Percentiles rank a stretch among this genome's conserved stretches.
Evolutionary conservation across 2,113 vertebrate species (phyloP).

Genomic region (Coracopsis vasa): DNA sequence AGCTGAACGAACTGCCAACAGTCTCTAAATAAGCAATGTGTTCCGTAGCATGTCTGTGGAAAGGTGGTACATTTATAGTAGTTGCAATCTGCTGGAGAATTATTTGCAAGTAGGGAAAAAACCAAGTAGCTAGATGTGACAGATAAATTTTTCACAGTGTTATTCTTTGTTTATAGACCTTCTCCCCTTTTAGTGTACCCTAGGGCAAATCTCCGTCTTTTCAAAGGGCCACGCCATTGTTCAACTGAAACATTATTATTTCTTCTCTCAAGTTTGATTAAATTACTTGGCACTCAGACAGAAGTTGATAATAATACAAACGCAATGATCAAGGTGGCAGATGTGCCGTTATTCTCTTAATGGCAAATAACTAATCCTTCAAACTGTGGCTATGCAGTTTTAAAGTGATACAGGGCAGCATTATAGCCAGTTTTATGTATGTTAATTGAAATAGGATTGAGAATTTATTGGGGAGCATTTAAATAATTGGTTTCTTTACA

Average conservation of each 20-base stretch:
- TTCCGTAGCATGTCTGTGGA: not conserved
- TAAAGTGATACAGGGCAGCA: not conserved
- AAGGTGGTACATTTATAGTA: not conserved
- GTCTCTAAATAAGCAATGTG: not conserved
- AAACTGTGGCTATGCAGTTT: rapidly evolving
- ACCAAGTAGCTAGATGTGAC: not conserved
- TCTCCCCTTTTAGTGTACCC: constrained; percentile 37
- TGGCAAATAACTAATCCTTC: constrained; percentile 30
- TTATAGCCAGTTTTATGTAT: not conserved
- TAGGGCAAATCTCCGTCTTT: constrained; percentile 54
- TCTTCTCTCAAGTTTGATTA: constrained; percentile 58
- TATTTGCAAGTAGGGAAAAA: not conserved
- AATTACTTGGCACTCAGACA: constrained; percentile 50
- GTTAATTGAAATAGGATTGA: constrained; percentile 11
- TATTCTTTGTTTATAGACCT: constrained; percentile 52
- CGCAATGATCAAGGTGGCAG: constrained; percentile 51
- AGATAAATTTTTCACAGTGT: constrained; percentile 47
- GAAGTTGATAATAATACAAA: constrained; percentile 39
- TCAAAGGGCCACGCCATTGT: constrained; percentile 50
- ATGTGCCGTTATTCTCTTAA: constrained; percentile 39
- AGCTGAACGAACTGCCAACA: not conserved
- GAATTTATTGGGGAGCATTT: not conserved
- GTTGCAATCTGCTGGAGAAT: constrained; percentile 3
- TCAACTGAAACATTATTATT: constrained; percentile 47
- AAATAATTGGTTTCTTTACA: not conserved